phyloP scores from a whole-genome alignment of 2,888 invertebrate species.

The Nasonia oneida region DNA sequence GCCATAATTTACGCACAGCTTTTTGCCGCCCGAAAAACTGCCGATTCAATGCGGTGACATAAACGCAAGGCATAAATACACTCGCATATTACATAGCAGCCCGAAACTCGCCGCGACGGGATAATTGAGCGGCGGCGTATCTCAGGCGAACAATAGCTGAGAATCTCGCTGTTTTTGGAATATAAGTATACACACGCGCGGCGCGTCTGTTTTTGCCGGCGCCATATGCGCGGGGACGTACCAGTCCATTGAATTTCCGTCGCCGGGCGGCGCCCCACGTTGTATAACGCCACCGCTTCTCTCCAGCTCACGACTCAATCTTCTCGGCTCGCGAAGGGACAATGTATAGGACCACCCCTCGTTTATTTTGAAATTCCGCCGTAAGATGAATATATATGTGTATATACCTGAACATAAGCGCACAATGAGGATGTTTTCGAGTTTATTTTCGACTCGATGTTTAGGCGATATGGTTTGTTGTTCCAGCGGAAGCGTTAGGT shows the following conservation, averaged over 20 bases:
- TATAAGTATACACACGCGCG: neutral
- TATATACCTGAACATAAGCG: neutral
- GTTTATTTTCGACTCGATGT: neutral
- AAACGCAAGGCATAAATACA: neutral
- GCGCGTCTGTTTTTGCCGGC: constrained; percentile 9
- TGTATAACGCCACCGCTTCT: constrained; percentile 52
- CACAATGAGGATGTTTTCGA: constrained; percentile 17
- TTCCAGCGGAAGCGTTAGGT: neutral
- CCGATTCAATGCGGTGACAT: no score
- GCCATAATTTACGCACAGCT: neutral
- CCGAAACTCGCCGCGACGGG: neutral
- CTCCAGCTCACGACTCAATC: constrained; percentile 67
- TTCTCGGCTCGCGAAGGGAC: constrained; percentile 54
- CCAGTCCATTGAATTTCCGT: constrained; percentile 72
- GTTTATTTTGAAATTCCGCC: constrained; percentile 53
- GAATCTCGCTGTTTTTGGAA: constrained; percentile 3
- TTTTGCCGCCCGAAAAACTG: no score
- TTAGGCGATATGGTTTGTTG: neutral
- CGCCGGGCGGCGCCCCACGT: constrained; percentile 59
- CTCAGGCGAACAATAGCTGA: constrained; percentile 10
- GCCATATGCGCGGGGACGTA: constrained; percentile 44
- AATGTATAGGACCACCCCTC: constrained; percentile 36
- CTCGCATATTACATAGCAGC: no score
- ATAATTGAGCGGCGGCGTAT: neutral
- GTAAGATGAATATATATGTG: neutral